Percentiles rank a stretch among this genome's conserved stretches.
phyloP scores from a whole-genome alignment of 1,140 invertebrate species.

The Saccostrea echinata region DNA sequence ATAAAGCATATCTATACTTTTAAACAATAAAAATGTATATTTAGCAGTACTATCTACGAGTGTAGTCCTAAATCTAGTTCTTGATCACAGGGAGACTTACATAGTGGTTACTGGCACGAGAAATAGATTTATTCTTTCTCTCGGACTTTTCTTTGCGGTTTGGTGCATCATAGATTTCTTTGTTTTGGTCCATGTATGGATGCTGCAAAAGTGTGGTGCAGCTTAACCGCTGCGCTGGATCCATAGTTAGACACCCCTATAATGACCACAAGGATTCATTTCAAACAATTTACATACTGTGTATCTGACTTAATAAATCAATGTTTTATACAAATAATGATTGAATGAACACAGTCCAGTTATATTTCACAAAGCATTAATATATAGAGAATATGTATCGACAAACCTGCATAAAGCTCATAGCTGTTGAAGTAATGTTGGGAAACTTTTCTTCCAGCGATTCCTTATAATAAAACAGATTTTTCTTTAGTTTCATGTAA shows the following conservation, averaged over 20 bases:
- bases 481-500: background rate
- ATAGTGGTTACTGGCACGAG: conserved; percentile 59
- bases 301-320: no score
- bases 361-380: background rate
- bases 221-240: conserved; percentile 93
- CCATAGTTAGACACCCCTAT: conserved; percentile 96
- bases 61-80: conserved; percentile 6
- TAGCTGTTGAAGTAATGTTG: conserved; percentile 84
- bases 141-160: conserved; percentile 58
- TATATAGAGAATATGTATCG: background rate
- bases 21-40: background rate
- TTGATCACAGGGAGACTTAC: conserved; percentile 15
- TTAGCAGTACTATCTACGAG: background rate
- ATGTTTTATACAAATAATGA: no score
- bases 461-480: conserved; percentile 77
- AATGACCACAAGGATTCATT: conserved; percentile 40
- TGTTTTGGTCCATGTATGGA: conserved; percentile 86
- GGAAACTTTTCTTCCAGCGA: conserved; percentile 92
- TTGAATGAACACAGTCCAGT: no score
- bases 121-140: conserved; percentile 60
- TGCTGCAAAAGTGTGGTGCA: conserved; percentile 94
- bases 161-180: conserved; percentile 63
- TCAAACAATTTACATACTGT: background rate
- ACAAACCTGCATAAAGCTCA: conserved; percentile 92
- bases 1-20: background rate